Evolutionary conservation across 2,797 vertebrate genomes (phyloP), one percentile per base, ranked within the genome.

Genomic region (Spea hammondii): DNA sequence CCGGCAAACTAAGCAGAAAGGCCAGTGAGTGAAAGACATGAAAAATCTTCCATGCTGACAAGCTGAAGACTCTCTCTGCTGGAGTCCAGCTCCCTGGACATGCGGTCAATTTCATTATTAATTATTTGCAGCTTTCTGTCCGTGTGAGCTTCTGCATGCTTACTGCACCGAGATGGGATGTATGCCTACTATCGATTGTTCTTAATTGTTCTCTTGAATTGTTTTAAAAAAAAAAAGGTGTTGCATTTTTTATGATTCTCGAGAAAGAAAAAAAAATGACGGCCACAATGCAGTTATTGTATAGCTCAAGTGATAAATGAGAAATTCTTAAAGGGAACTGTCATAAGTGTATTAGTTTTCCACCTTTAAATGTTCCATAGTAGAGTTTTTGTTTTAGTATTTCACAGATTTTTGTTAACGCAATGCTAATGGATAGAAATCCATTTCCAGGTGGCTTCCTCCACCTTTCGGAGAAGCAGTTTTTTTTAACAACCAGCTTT

Each of bases 91-190:
- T 17, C 50, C 75, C 70, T 46, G 74, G 74, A 76, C 65, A 67
- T 72, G n/a, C 51, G 70, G 70, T 77, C 74, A 72, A 69, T 77
- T 76, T 77, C 74, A 77, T 77, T 77, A 81, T 81, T 77, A 81
- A 81, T 81, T 77, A 80, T 80, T 80, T 76, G 79, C 74, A 68
- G 74, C 74, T 67, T 62, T 76, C 14, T 65, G 74, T 80, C 79
- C 59, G 68, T 76, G 74, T 80, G 73, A 80, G 78, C 72, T 72
- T 80, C 72, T 51, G 51, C 79, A 76, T 76, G 69, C 64, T 70
- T 62, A 51, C 66, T 62, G 44, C 67, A 71, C 65, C 79, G 71
- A 65, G 79, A 80, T 80, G 79, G 73, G 73, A 55, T 66, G 53
- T 32, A 65, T 74, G 57, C 44, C 67, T 49, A 60, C 74, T 76